A percentile compares a stretch with the other conserved stretches of the same genome.
Evolutionary conservation across 23 tunicate genomes (phyloP).

Genomic region (Halocynthia roretzi): DNA sequence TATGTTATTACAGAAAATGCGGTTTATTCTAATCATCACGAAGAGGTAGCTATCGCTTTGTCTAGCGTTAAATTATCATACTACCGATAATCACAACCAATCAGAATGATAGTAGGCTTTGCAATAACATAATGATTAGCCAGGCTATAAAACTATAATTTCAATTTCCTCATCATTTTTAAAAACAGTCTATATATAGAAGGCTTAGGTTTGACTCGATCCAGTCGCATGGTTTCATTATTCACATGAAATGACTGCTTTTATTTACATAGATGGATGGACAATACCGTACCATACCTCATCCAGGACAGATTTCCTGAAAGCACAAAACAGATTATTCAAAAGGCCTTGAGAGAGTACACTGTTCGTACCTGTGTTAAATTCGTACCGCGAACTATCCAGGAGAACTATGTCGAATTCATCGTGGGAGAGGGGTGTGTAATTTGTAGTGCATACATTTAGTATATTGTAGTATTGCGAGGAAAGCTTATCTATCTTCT

Average conservation of each 20-base stretch:
- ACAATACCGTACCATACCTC: constrained; percentile 33
- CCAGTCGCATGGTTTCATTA: too few relatives aligned
- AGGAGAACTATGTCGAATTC: constrained; percentile 41
- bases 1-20: too few relatives aligned
- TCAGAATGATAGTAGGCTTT: too few relatives aligned
- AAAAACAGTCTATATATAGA: too few relatives aligned
- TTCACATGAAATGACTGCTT: not conserved
- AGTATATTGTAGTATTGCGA: not conserved
- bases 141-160: too few relatives aligned
- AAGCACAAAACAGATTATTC: constrained; percentile 25
- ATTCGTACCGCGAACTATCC: constrained; percentile 42
- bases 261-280: constrained; percentile 35
- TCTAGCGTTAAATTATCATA: too few relatives aligned
- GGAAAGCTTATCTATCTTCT: not conserved
- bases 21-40: too few relatives aligned
- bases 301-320: constrained; percentile 40
- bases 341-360: constrained; percentile 44
- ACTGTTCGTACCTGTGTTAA: constrained; percentile 45
- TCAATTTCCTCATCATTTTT: too few relatives aligned
- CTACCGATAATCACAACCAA: too few relatives aligned
- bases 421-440: constrained; percentile 53
- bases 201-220: too few relatives aligned
- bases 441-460: not conserved
- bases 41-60: too few relatives aligned
- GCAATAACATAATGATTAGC: too few relatives aligned